Conservation (phyloP, 2,888 invertebrate genomes). For the Pristionchus exspectatus region DNA sequence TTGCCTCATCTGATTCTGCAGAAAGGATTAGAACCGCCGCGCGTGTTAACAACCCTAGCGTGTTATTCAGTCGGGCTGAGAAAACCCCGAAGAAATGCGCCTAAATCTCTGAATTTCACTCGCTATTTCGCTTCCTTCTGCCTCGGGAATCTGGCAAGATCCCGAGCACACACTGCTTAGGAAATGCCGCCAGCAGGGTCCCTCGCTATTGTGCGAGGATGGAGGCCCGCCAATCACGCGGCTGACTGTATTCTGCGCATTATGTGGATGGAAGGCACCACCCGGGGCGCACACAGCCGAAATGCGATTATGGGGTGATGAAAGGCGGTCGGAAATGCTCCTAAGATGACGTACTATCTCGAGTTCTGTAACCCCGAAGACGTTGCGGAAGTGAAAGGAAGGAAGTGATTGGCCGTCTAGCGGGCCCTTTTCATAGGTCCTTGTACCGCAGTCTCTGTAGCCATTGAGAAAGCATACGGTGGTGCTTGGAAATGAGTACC, state of each 20-base stretch:
- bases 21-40: not conserved
- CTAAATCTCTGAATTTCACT: not conserved
- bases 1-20: not conserved
- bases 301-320: not conserved
- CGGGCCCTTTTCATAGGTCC: no score
- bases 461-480: not conserved
- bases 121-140: not conserved
- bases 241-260: constrained; percentile 2
- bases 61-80: not conserved
- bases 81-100: not conserved
- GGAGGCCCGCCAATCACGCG: not conserved
- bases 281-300: not conserved
- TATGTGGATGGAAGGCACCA: not conserved
- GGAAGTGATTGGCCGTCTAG: no score
- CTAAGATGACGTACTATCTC: not conserved
- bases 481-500: not conserved
- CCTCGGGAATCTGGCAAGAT: not conserved
- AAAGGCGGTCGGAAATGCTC: not conserved
- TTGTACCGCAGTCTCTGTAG: no score
- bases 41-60: not conserved
- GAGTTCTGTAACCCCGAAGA: not conserved
- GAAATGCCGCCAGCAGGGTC: not conserved
- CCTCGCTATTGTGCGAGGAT: not conserved
- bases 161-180: not conserved
- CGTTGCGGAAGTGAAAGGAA: not conserved